Evolutionary conservation across 2,113 vertebrate species (phyloP).

Genomic region (Scartelaos histophorus): DNA sequence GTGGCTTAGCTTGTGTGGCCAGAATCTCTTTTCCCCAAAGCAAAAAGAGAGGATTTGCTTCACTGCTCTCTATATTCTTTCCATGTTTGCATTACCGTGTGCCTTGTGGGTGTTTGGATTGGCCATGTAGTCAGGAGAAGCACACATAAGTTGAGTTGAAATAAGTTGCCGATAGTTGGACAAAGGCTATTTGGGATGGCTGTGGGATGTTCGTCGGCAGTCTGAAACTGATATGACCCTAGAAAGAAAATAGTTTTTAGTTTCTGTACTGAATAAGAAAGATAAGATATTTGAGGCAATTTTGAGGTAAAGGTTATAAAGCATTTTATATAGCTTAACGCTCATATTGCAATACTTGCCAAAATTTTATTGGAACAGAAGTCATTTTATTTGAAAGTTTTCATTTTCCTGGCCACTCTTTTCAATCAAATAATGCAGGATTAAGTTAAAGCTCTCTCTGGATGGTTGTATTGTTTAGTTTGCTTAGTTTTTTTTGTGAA

Average conservation of each 20-base stretch:
- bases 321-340: not conserved
- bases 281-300: not conserved
- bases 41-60: not conserved
- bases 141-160: constrained; percentile 5
- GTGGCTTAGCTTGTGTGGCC: constrained; percentile 17
- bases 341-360: not conserved
- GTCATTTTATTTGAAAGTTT: not conserved
- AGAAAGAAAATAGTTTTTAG: not conserved
- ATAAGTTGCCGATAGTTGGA: not conserved
- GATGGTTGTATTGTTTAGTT: not conserved
- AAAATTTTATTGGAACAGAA: not conserved
- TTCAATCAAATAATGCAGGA: not conserved
- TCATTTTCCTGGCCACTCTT: not conserved
- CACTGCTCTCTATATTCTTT: constrained; percentile 15
- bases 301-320: not conserved
- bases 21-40: constrained; percentile 1
- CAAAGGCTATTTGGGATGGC: not conserved
- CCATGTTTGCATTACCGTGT: not conserved
- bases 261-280: not conserved
- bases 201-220: not conserved
- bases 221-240: not conserved
- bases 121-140: constrained; percentile 1
- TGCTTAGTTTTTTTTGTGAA: not conserved
- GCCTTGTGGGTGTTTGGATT: constrained; percentile 20
- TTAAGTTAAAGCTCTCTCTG: not conserved